A percentile compares a stretch with the other conserved stretches of the same genome.
These are phyloP conservation scores for Aphelenchoides fujianensis DNA, from an alignment of 1,140 invertebrate species.

Conservation along the genomic window DNA sequence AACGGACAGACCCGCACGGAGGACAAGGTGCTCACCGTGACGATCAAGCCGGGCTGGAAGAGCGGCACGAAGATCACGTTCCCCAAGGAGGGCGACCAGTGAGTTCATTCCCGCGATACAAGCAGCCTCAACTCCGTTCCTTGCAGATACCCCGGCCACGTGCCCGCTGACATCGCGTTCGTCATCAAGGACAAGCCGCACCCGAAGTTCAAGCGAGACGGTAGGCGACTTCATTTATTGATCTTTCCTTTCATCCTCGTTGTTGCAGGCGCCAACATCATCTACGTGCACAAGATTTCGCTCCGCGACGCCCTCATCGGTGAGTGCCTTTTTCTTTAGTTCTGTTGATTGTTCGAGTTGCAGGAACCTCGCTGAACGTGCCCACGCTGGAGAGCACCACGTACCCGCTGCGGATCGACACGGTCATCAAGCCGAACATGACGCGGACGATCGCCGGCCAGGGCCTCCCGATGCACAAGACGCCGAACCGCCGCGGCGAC, in stretches of 20 bases:
- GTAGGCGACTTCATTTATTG: conserved; percentile 60
- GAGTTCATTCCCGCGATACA: too few relatives aligned
- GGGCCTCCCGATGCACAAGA: conserved; percentile 90
- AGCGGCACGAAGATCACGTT: conserved; percentile 98
- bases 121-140: too few relatives aligned
- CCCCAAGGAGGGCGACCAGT: conserved; percentile 96
- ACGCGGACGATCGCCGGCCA: conserved; percentile 81
- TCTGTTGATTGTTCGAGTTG: not conserved
- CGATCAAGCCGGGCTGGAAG: conserved; percentile 98
- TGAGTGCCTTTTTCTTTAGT: not conserved
- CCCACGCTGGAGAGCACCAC: conserved; percentile 84
- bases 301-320: conserved; percentile 73
- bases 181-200: conserved; percentile 97
- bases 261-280: conserved; percentile 55
- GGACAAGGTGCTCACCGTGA: conserved; percentile 96
- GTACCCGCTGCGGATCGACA: conserved; percentile 78
- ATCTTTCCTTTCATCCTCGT: not conserved
- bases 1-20: conserved; percentile 78
- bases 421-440: conserved; percentile 86
- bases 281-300: conserved; percentile 82
- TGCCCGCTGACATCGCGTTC: conserved; percentile 98
- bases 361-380: conserved; percentile 72
- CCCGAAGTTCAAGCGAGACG: conserved; percentile 86
- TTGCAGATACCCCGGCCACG: conserved; percentile 83
- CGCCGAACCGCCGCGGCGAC: conserved; percentile 83